A percentile compares a stretch with the other conserved stretches of the same genome.
Evolutionary conservation across 2,113 vertebrate species (phyloP).

Genomic region (Callospermophilus lateralis): DNA sequence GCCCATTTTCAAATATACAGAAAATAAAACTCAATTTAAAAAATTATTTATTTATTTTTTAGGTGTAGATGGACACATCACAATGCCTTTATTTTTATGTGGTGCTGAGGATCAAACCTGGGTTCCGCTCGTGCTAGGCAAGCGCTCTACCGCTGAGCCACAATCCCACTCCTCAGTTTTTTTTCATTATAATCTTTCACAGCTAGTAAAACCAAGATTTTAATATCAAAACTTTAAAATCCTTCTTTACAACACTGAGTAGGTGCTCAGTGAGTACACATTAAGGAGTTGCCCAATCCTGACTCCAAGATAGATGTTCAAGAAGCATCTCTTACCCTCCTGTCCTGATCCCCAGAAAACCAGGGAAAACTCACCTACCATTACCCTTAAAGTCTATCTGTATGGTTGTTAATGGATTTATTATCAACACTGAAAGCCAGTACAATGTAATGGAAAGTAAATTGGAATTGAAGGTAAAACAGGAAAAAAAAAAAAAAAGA

Average conservation of each 20-base stretch:
- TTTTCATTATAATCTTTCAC: not conserved
- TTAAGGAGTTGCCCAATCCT: not conserved
- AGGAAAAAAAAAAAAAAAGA: not conserved
- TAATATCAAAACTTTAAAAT: conserved; percentile 15
- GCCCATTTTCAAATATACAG: not conserved
- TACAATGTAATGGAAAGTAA: not conserved
- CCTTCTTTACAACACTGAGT: not conserved
- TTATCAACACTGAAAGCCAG: conserved; percentile 6
- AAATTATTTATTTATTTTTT: too few species aligned
- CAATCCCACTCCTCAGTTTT: too few species aligned
- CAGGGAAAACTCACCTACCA: not conserved
- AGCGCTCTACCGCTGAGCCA: too few species aligned
- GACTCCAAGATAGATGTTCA: not conserved
- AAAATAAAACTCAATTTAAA: not conserved
- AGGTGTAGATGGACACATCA: too few species aligned
- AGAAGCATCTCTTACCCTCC: not conserved
- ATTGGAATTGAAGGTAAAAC: not conserved
- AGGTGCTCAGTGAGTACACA: not conserved
- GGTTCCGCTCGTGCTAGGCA: too few species aligned
- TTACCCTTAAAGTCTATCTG: not conserved
- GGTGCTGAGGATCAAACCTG: too few species aligned
- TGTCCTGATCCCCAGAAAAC: not conserved
- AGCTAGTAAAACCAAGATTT: not conserved
- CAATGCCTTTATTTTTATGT: too few species aligned
- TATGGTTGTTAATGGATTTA: not conserved